Conservation (phyloP, 2,113 vertebrate genomes). For the Bambusicola thoracicus region DNA sequence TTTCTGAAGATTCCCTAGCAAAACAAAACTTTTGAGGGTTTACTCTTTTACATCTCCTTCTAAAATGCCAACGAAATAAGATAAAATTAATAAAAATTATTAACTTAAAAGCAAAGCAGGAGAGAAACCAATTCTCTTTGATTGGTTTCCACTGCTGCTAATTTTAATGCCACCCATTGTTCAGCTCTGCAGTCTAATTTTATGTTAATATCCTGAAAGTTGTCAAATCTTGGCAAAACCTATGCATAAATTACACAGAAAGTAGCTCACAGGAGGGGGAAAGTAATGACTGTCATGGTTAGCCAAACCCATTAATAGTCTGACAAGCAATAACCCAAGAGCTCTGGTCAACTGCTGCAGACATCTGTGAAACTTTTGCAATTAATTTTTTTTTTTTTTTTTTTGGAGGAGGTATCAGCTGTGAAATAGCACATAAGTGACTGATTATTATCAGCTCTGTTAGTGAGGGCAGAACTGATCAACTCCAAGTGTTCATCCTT, state of each 20-base stretch:
- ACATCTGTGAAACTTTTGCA: slow-evolving; percentile 86
- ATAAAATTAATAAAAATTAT: slow-evolving; percentile 50
- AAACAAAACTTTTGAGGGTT: background rate
- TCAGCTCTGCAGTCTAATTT: slow-evolving; percentile 84
- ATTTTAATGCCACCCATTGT: slow-evolving; percentile 87
- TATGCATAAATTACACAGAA: slow-evolving; percentile 89
- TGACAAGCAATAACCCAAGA: slow-evolving; percentile 86
- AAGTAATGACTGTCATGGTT: slow-evolving; percentile 86
- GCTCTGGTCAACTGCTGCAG: slow-evolving; percentile 86
- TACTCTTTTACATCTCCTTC: background rate
- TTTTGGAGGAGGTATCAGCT: slow-evolving; percentile 77
- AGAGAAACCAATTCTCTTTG: slow-evolving; percentile 76
- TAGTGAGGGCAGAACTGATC: slow-evolving; percentile 45
- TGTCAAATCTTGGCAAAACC: slow-evolving; percentile 89
- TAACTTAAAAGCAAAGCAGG: slow-evolving; percentile 67
- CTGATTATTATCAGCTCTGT: slow-evolving; percentile 76
- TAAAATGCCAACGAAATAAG: slow-evolving; percentile 34
- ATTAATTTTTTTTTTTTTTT: slow-evolving; percentile 81
- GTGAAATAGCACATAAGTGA: slow-evolving; percentile 74
- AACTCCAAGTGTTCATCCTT: slow-evolving; percentile 28
- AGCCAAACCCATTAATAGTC: slow-evolving; percentile 88
- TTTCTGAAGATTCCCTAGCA: slow-evolving; percentile 22
- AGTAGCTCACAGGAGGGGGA: slow-evolving; percentile 86
- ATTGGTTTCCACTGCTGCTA: slow-evolving; percentile 80
- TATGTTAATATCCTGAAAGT: slow-evolving; percentile 89